These are phyloP conservation scores for Poliocrania exsul DNA, from an alignment of 2,797 vertebrate genomes.

Conservation along the genomic window DNA sequence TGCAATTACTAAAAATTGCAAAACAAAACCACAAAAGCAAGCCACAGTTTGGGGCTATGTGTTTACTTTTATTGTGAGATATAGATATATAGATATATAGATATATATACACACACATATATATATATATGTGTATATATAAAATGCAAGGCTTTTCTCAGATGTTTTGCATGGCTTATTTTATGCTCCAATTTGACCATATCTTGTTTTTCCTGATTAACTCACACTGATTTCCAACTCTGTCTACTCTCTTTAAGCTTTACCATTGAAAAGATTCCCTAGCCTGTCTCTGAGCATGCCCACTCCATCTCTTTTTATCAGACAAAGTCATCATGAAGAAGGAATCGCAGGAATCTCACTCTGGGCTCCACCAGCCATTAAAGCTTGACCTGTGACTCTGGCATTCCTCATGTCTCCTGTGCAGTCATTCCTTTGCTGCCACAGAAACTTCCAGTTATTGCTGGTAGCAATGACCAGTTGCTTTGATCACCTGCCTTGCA, in stretches of 20 bases:
- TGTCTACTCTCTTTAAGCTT: not conserved
- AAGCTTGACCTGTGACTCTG: slow-evolving; percentile 46
- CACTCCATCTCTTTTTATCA: not conserved
- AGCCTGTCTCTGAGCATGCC: not conserved
- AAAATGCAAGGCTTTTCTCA: not conserved
- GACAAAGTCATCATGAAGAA: not conserved
- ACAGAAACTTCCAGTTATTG: not conserved
- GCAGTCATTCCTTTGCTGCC: not conserved
- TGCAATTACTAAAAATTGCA: not conserved
- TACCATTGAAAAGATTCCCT: not conserved
- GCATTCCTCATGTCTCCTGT: not conserved
- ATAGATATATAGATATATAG: not conserved
- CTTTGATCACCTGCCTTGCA: slow-evolving; percentile 29
- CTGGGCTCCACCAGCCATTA: not conserved
- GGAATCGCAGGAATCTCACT: slow-evolving; percentile 31
- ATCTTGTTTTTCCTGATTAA: not conserved
- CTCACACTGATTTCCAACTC: not conserved
- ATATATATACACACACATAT: no score
- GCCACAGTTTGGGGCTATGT: not conserved
- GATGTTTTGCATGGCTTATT: not conserved
- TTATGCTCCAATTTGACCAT: not conserved
- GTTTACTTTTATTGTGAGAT: not conserved
- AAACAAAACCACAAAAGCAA: not conserved
- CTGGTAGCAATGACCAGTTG: not conserved
- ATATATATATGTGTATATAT: not conserved